Conservation (phyloP, 2,113 vertebrate genomes). For the Otolemur garnettii region DNA sequence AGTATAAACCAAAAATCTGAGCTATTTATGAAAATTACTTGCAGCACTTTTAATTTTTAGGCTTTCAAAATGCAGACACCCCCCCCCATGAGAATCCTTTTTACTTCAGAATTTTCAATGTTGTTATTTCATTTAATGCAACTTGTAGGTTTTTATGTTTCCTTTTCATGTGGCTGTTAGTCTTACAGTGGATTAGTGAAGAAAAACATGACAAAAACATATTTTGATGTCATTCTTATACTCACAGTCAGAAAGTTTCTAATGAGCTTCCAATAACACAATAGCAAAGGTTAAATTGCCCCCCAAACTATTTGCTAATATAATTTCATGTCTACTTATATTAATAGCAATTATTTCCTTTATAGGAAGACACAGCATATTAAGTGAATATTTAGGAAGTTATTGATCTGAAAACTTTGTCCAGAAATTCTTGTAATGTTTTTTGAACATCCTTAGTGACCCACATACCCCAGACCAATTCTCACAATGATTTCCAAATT, state of each 20-base stretch:
- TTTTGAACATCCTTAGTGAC: background rate
- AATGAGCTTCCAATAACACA: background rate
- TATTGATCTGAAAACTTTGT: background rate
- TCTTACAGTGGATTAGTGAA: constrained; percentile 50
- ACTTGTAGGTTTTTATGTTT: constrained; percentile 65
- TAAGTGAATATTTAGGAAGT: background rate
- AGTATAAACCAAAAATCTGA: constrained; percentile 64
- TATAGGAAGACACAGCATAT: background rate
- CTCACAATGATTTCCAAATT: background rate
- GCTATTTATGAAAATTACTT: constrained; percentile 72
- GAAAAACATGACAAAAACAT: constrained; percentile 44
- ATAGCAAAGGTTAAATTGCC: background rate
- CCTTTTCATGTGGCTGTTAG: constrained; percentile 61
- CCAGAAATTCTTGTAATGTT: background rate
- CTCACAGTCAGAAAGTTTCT: background rate
- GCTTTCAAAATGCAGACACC: constrained; percentile 70
- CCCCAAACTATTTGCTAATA: constrained; percentile 3
- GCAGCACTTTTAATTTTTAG: constrained; percentile 75
- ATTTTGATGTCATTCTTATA: constrained; percentile 60
- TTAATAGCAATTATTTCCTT: background rate
- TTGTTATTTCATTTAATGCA: constrained; percentile 70
- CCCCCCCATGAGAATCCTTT: constrained; percentile 56
- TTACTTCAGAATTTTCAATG: constrained; percentile 68
- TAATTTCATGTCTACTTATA: background rate
- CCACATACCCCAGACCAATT: background rate